Evolutionary conservation across 35 echinoderm and acorn worm species (phyloP).

Genomic region (Patiria miniata): DNA sequence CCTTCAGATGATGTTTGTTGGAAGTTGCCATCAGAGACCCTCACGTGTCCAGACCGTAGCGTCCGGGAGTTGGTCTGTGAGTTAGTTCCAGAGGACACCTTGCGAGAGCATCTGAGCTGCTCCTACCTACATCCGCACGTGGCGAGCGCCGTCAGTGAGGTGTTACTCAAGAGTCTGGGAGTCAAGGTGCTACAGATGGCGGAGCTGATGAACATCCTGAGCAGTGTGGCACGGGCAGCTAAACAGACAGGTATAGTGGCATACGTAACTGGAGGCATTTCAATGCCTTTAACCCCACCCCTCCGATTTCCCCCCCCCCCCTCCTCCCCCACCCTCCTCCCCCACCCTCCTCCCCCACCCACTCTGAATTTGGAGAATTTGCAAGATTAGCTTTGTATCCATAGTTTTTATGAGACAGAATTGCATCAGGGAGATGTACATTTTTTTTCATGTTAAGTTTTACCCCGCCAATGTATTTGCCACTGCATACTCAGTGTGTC

Average conservation of each 20-base stretch:
- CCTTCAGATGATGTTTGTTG: constrained; percentile 9
- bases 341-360: too few species aligned
- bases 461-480: too few species aligned
- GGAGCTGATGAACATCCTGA: constrained; percentile 50
- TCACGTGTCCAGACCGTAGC: constrained; percentile 25
- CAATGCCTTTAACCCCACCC: too few species aligned
- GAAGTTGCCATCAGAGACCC: constrained; percentile 49
- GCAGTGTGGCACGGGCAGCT: constrained; percentile 20
- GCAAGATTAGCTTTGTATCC: too few species aligned
- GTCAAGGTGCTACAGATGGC: constrained; percentile 33
- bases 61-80: constrained; percentile 45
- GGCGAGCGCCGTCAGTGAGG: neutral
- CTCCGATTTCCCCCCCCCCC: too few species aligned
- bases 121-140: constrained; percentile 44
- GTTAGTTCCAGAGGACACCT: neutral
- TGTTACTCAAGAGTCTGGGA: constrained; percentile 41
- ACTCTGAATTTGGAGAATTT: too few species aligned
- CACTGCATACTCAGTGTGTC: too few species aligned
- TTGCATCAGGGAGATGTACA: too few species aligned
- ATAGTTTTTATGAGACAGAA: too few species aligned
- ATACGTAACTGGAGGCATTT: neutral
- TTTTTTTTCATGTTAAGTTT: too few species aligned
- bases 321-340: too few species aligned
- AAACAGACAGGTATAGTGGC: constrained; percentile 31
- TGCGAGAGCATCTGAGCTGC: constrained; percentile 45